Conservation (phyloP, 2,888 invertebrate genomes). For the Scaptomyza cyrtandrae region DNA sequence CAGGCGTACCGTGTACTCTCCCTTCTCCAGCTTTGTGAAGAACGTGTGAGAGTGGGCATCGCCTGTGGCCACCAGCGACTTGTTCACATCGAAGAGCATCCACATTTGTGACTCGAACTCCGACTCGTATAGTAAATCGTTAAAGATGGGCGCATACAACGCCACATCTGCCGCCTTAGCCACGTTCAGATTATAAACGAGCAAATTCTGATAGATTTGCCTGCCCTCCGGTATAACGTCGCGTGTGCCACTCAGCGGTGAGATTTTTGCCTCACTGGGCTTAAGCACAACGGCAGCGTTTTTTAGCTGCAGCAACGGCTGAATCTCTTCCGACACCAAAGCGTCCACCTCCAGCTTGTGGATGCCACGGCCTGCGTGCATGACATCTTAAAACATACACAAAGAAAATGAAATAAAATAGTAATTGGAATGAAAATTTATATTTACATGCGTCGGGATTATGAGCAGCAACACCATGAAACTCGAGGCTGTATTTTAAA, state of each 20-base stretch:
- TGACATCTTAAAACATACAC: constrained; percentile 85
- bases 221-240: constrained; percentile 94
- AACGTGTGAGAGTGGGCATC: constrained; percentile 95
- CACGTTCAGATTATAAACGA: constrained; percentile 94
- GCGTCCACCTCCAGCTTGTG: constrained; percentile 90
- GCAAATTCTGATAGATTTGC: constrained; percentile 95
- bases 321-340: constrained; percentile 89
- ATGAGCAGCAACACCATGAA: constrained; percentile 91
- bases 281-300: constrained; percentile 90
- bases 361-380: constrained; percentile 91
- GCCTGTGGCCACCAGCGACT: constrained; percentile 93
- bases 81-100: constrained; percentile 97
- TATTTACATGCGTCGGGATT: constrained; percentile 85
- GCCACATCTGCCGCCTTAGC: constrained; percentile 93
- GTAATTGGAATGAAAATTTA: fast-evolving
- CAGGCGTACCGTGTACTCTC: constrained; percentile 94
- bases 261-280: constrained; percentile 92
- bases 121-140: constrained; percentile 96
- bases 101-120: constrained; percentile 98
- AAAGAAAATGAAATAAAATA: neutral
- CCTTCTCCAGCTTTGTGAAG: constrained; percentile 93
- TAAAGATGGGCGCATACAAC: constrained; percentile 91
- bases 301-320: constrained; percentile 90
- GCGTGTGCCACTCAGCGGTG: constrained; percentile 90
- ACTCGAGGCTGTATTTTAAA: constrained; percentile 91